A percentile compares a stretch with the other conserved stretches of the same genome.
Evolutionary conservation across 2,888 invertebrate species (phyloP).

Genomic region (Cremastinae sp.): DNA sequence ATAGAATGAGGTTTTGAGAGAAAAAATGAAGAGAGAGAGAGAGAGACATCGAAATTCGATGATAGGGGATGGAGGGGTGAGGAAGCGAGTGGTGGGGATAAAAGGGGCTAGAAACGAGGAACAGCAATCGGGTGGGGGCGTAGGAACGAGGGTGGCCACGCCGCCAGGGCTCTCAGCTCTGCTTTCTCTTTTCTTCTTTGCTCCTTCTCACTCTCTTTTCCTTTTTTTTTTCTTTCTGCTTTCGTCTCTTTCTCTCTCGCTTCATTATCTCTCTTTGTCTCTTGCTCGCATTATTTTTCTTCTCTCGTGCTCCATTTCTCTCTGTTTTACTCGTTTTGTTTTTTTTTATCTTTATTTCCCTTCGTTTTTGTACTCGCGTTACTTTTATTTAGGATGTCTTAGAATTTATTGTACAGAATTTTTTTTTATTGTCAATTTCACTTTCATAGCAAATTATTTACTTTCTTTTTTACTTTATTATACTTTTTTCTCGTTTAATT

Average conservation of each 20-base stretch:
- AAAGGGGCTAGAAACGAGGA: conserved; percentile 54
- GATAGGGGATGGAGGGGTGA: conserved; percentile 45
- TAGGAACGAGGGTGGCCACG: conserved; percentile 58
- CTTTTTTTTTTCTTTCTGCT: conserved; percentile 10
- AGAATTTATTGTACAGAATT: conserved; percentile 23
- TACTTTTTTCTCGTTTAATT: too few relatives aligned
- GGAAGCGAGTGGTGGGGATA: conserved; percentile 49
- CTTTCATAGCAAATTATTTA: too few relatives aligned
- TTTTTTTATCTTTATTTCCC: conserved; percentile 25
- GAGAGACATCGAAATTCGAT: conserved; percentile 46
- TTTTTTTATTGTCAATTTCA: conserved; percentile 48
- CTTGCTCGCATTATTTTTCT: conserved; percentile 27
- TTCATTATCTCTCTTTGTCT: conserved; percentile 2
- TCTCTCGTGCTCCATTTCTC: conserved; percentile 26
- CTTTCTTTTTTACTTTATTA: too few relatives aligned
- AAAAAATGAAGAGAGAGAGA: conserved; percentile 29
- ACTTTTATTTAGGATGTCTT: too few relatives aligned
- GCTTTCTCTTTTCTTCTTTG: conserved; percentile 37
- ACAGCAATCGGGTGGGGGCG: conserved; percentile 58
- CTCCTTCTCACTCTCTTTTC: conserved; percentile 12
- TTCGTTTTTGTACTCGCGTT: conserved; percentile 30
- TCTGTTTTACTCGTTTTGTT: conserved; percentile 9
- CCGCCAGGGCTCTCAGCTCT: conserved; percentile 57
- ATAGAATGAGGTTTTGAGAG: conserved; percentile 15
- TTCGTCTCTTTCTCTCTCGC: conserved; percentile 7